phyloP scores from a whole-genome alignment of 1,140 invertebrate species.

The Formica exsecta region DNA sequence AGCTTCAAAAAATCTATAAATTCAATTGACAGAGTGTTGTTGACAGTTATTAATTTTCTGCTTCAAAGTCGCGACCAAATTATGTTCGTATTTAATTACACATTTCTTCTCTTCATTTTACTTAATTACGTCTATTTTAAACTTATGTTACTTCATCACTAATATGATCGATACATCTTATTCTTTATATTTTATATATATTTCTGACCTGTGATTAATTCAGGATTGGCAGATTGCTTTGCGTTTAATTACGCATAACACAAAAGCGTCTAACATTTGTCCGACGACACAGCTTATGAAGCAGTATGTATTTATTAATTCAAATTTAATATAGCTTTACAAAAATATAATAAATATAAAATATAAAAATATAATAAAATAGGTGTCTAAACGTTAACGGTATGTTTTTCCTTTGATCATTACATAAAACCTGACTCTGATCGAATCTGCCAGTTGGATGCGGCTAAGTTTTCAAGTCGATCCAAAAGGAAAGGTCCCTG shows the following conservation, averaged over 20 bases:
- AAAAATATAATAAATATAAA: slow-evolving; percentile 40
- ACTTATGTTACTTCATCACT: not conserved
- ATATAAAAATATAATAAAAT: too few relatives aligned
- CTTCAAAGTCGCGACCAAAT: not conserved
- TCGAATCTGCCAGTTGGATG: slow-evolving; percentile 95
- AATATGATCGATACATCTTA: slow-evolving; percentile 12
- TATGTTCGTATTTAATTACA: not conserved
- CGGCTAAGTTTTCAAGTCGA: slow-evolving; percentile 96
- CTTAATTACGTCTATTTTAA: not conserved
- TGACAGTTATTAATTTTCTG: too few relatives aligned
- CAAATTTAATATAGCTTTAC: not conserved
- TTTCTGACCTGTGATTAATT: slow-evolving; percentile 37
- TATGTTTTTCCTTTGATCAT: slow-evolving; percentile 24
- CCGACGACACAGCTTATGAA: slow-evolving; percentile 98
- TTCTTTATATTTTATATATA: not conserved
- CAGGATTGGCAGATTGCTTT: slow-evolving; percentile 97
- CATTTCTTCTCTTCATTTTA: slow-evolving; percentile 21
- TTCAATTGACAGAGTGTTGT: not conserved
- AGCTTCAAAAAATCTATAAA: slow-evolving; percentile 5
- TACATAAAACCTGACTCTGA: slow-evolving; percentile 32
- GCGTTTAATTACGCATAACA: slow-evolving; percentile 97
- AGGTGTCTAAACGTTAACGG: not conserved
- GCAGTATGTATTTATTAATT: slow-evolving; percentile 93
- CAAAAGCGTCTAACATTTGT: slow-evolving; percentile 98
- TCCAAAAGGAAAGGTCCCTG: slow-evolving; percentile 98